phyloP scores from a whole-genome alignment of 2,797 vertebrate genomes.

The Lateolabrax maculatus region DNA sequence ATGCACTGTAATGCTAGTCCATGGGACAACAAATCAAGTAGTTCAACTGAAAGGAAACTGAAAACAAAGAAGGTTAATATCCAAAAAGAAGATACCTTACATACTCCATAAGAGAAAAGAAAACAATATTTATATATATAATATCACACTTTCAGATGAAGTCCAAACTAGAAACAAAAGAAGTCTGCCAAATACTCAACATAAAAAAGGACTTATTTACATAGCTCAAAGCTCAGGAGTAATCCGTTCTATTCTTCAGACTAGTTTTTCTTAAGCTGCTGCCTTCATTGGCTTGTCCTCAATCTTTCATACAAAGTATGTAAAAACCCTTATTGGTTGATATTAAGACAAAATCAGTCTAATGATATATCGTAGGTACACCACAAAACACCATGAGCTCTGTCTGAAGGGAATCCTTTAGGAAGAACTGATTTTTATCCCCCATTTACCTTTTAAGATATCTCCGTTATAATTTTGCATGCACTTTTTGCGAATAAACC shows the following conservation, averaged over 20 bases:
- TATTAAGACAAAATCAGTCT: conserved; percentile 92
- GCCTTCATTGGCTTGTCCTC: conserved; percentile 81
- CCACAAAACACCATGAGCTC: conserved; percentile 96
- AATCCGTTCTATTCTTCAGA: conserved; percentile 88
- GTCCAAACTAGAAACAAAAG: conserved; percentile 85
- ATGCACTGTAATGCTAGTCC: conserved; percentile 96
- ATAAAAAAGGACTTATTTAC: conserved; percentile 95
- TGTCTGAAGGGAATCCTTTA: conserved; percentile 94
- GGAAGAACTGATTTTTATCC: conserved; percentile 96
- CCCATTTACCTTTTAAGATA: conserved; percentile 84
- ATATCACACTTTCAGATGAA: conserved; percentile 90
- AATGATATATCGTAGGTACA: conserved; percentile 94
- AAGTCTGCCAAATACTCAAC: conserved; percentile 85
- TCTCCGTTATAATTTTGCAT: conserved; percentile 89
- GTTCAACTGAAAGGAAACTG: conserved; percentile 84
- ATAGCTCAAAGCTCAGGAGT: conserved; percentile 93
- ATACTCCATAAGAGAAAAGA: conserved; percentile 86
- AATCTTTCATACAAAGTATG: conserved; percentile 81
- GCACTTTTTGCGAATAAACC: conserved; percentile 88
- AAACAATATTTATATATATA: conserved; percentile 72
- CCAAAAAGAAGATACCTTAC: conserved; percentile 88
- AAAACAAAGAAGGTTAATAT: conserved; percentile 86
- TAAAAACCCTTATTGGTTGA: conserved; percentile 86
- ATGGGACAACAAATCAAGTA: conserved; percentile 89
- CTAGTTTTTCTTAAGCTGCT: conserved; percentile 79